Percentiles rank a stretch among this genome's conserved stretches.
phyloP scores from a whole-genome alignment of 53 echinoderm and acorn worm species.

The Echinometra lucunter region DNA sequence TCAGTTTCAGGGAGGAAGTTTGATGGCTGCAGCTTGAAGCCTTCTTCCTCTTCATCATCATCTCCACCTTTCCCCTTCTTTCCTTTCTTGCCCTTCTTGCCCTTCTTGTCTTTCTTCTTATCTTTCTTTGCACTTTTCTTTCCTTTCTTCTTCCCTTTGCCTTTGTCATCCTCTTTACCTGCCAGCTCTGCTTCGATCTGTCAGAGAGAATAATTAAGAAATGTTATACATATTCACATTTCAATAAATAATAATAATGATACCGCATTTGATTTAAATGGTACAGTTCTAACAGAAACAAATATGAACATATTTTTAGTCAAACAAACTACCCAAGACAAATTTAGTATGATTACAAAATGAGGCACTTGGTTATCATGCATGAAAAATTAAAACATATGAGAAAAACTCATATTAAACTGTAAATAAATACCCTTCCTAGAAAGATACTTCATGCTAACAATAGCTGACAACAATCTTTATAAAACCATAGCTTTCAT shows the following conservation, averaged over 20 bases:
- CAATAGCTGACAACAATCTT: background rate
- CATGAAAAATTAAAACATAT: too few species aligned
- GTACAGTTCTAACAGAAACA: background rate
- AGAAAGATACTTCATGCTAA: background rate
- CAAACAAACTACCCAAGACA: too few species aligned
- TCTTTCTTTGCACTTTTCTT: conserved; percentile 91
- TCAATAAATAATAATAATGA: too few species aligned
- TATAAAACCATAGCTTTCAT: background rate
- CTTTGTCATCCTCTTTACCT: conserved; percentile 95
- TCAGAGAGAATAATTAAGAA: background rate
- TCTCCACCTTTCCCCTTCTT: conserved; percentile 97
- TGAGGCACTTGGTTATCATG: too few species aligned
- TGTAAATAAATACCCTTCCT: background rate
- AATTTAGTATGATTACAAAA: too few species aligned
- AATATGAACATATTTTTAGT: too few species aligned
- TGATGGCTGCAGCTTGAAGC: conserved; percentile 95
- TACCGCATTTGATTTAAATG: background rate
- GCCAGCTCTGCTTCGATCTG: conserved; percentile 95
- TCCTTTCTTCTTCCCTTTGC: conserved; percentile 91
- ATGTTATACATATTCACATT: too few species aligned
- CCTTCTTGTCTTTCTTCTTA: conserved; percentile 97
- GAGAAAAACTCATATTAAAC: too few species aligned
- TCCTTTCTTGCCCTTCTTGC: conserved; percentile 98
- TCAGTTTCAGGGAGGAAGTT: conserved; percentile 83
- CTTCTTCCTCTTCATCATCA: conserved; percentile 99